Evolutionary conservation across 2,797 vertebrate species (phyloP).

Genomic region (Eleutherodactylus coqui): DNA sequence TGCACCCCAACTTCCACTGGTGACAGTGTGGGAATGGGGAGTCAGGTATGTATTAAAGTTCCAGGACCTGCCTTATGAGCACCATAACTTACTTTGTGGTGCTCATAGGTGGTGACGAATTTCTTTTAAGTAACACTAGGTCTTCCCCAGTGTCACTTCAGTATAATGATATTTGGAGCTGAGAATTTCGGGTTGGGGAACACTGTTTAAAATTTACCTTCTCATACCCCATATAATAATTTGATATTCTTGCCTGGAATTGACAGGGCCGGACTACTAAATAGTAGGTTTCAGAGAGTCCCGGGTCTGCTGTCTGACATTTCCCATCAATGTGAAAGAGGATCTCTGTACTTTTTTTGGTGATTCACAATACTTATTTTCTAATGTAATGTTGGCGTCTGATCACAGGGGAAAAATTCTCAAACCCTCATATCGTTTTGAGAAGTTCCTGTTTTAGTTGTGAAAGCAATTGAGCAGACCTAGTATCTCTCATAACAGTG

Average conservation of each 20-base stretch:
- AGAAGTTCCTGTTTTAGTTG: neutral
- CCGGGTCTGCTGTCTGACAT: neutral
- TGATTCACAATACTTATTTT: neutral
- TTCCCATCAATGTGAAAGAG: conserved; percentile 4
- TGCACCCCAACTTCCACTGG: too few species aligned
- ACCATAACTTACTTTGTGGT: too few species aligned
- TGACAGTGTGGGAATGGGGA: too few species aligned
- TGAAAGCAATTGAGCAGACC: neutral
- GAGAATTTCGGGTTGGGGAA: neutral
- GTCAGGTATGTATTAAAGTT: too few species aligned
- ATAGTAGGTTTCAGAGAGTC: too few species aligned
- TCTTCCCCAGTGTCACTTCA: neutral
- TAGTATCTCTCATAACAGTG: neutral
- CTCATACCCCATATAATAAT: neutral
- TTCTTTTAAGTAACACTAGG: neutral
- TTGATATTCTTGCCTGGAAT: neutral
- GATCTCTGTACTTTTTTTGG: neutral
- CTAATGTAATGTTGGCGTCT: neutral
- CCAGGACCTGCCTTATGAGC: too few species aligned
- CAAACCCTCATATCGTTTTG: neutral
- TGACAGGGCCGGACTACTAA: neutral
- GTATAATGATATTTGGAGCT: neutral
- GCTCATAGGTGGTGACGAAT: too few species aligned
- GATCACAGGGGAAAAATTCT: neutral
- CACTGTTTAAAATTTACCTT: neutral